phyloP scores from a whole-genome alignment of 2,113 vertebrate species.

The Jaculus jaculus region DNA sequence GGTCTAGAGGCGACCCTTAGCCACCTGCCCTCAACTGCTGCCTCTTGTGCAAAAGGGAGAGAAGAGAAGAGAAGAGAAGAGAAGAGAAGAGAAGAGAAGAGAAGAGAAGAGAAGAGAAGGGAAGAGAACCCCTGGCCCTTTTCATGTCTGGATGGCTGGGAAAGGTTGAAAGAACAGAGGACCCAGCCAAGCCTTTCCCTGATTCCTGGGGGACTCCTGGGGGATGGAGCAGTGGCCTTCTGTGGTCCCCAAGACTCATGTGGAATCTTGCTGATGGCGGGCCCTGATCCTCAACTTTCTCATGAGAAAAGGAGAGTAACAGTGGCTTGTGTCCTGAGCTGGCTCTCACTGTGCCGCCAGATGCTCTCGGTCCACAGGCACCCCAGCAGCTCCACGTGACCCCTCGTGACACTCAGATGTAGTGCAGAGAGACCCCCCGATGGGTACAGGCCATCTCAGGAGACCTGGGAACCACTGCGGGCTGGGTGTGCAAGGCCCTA shows the following conservation, averaged over 20 bases:
- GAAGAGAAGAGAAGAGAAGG: too few species aligned
- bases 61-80: too few species aligned
- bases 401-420: too few species aligned
- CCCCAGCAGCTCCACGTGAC: background rate
- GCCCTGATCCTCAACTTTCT: background rate
- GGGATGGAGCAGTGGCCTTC: background rate
- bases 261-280: background rate
- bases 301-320: background rate
- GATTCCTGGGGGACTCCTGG: too few species aligned
- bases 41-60: rapidly evolving
- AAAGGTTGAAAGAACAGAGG: background rate
- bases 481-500: slow-evolving; percentile 42
- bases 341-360: background rate
- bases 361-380: background rate
- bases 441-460: background rate
- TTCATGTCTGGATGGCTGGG: background rate
- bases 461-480: slow-evolving; percentile 54
- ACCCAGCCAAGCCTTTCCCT: rapidly evolving
- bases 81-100: too few species aligned
- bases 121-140: background rate
- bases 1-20: background rate
- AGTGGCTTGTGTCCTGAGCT: rapidly evolving
- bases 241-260: background rate
- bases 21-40: background rate
- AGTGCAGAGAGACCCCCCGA: background rate